Conservation (phyloP, 2,888 invertebrate species). For the Nemurella pictetii region DNA sequence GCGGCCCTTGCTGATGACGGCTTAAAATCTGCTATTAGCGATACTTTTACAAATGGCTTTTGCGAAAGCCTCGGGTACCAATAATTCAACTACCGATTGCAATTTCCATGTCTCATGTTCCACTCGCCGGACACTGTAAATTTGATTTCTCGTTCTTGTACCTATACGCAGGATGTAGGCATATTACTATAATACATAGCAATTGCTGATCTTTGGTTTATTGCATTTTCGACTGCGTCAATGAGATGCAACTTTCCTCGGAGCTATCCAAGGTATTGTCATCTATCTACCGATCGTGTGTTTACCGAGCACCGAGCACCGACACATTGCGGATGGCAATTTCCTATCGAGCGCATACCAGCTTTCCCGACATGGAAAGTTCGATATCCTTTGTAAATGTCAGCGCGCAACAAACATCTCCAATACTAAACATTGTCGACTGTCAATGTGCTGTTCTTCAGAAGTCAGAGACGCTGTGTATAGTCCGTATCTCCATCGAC, state of each 20-base stretch:
- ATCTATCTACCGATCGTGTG: not conserved
- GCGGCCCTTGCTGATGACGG: not conserved
- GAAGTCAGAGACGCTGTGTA: not conserved
- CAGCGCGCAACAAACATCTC: not conserved
- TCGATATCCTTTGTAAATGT: conserved; percentile 15
- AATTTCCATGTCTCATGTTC: not conserved
- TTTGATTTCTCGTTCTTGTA: not conserved
- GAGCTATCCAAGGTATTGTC: not conserved
- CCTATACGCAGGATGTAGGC: too few relatives aligned
- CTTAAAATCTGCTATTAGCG: not conserved
- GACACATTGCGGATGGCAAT: not conserved
- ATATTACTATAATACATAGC: not conserved
- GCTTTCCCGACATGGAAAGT: conserved; percentile 2
- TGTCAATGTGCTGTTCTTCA: not conserved
- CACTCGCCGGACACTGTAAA: not conserved
- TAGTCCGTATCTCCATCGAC: not conserved
- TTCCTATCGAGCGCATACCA: not conserved
- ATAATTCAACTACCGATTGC: not conserved
- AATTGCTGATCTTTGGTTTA: not conserved
- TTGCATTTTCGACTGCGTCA: not conserved
- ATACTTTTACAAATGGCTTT: not conserved
- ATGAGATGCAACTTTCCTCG: not conserved
- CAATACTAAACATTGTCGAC: not conserved
- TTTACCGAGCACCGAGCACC: too few relatives aligned
- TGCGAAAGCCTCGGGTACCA: not conserved